Evolutionary conservation across 64 coral and sea anemone species (phyloP), one percentile per base, ranked within the genome.

Genomic region (Pachyseris speciosa): DNA sequence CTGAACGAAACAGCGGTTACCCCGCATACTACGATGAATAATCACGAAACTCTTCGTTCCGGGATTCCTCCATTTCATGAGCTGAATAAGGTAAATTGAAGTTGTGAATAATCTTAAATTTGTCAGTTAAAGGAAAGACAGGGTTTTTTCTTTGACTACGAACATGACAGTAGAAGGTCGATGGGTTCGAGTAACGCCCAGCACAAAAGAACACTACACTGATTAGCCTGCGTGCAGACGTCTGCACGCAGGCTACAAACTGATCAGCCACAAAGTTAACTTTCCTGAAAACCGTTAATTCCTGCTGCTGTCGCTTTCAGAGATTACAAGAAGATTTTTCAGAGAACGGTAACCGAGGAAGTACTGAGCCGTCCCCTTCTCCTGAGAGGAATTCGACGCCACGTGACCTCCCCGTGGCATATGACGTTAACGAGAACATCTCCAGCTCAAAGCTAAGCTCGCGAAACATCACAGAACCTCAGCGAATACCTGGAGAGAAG

Each of bases 361-460:
- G 29, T 28, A 49, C 33, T 22, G 16, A 79, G 17, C 30, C 50
- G 6, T 37, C 28, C 26, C 47, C 29, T 39, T 50, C 31, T 76
- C n/a, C 29, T 12, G 52, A 7, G 19, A 32, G 63, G 34, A 16
- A 6, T 27, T 1, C 1, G 7, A 1, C 25, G 19, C 12, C 30
- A n/a, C 48, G 50, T 57, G 75, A 79, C 16, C 52, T 9, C n/a
- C 52, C 31, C 9, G 11, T 60, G 5, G 9, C 34, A 39, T 81
- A 63, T 26, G 77, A 81, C 55, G 5, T 81, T 22, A 81, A 81
- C 52, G 24, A 37, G 8, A 81, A 81, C 9, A 8, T 81, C 52
- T 59, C 53, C 29, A 61, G 41, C 48, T 81, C 77, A 1, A 36
- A 25, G 31, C 40, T 7, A 25, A 9, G 40, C 36, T 40, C 7